Conservation (phyloP, 1,140 invertebrate genomes). For the Drosophila pseudoananassae region DNA sequence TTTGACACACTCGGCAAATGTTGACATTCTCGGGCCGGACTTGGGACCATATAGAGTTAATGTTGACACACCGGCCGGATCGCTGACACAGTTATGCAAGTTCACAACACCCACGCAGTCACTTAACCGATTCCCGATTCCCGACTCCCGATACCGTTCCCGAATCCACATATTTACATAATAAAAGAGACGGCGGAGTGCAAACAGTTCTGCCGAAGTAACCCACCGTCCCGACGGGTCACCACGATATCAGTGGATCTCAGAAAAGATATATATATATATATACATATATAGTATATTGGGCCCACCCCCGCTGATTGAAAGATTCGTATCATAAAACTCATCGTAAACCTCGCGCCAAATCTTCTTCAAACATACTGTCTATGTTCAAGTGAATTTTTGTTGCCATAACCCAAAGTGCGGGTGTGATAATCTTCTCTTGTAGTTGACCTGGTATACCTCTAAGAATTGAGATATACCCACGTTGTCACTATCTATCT, state of each 20-base stretch:
- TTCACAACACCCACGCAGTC: constrained; percentile 75
- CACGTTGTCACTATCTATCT: constrained; percentile 22
- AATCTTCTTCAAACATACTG: constrained; percentile 67
- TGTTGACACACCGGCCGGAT: constrained; percentile 52
- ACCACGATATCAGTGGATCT: constrained; percentile 55
- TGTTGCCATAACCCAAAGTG: constrained; percentile 11
- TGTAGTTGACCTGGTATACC: background rate
- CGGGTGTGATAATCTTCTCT: constrained; percentile 61
- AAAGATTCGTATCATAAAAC: constrained; percentile 43
- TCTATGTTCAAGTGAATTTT: constrained; percentile 74
- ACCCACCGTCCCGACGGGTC: constrained; percentile 24
- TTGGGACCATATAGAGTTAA: constrained; percentile 6
- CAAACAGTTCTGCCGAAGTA: constrained; percentile 60
- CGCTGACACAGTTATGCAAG: constrained; percentile 79
- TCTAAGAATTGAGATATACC: constrained; percentile 27
- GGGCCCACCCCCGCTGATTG: background rate
- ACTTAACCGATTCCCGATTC: constrained; percentile 46
- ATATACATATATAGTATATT: background rate
- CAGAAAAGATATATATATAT: background rate
- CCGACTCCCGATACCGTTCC: constrained; percentile 4
- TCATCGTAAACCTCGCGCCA: constrained; percentile 42
- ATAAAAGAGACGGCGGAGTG: constrained; percentile 38
- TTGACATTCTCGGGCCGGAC: constrained; percentile 38
- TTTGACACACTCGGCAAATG: constrained; percentile 80
- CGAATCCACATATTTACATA: constrained; percentile 57